Evolutionary conservation across 1,140 invertebrate species (phyloP), one percentile per base, ranked within the genome.

Genomic region (Daktulosphaira vitifoliae): DNA sequence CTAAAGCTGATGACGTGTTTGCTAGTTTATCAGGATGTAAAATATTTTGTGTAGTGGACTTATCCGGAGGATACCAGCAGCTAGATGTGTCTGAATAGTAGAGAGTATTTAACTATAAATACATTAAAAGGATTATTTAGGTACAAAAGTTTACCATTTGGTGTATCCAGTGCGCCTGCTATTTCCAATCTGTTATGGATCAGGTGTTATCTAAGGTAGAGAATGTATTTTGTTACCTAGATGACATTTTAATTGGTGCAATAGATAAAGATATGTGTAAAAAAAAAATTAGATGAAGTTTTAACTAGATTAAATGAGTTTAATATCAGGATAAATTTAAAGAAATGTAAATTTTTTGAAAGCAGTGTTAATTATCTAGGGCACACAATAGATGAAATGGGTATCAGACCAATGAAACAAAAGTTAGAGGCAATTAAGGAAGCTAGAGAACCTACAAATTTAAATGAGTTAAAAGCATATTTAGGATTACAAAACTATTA

Each of bases 401-500:
- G 39, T 44, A 11, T 33, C 5, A 33, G 11, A 11, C 39, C 39
- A 44, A 11, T n/a, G 4, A 16, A n/a, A 44, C 39, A 39, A 9
- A 79, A 80, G 65, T 68, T 74, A 1, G 66, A 71, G 42, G 70
- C 72, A 4, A 72, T 78, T 7, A 11, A 54, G 29, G 65, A 73
- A 1, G 72, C 69, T 18, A 68, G 70, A n/a, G 26, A 26, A 8
- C 77, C 77, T 18, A 68, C 65, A 33, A 74, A 74, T 65, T 71
- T 71, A 1, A 71, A 68, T 5, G 71, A 75, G 68, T 65, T 78
- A 0, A 69, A 74, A 69, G 65, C 69, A 5, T 79, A 79, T 66
- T 66, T 80, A 3, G 76, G 77, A 5, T 70, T 79, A 68, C 69
- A 75, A 5, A 73, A 72, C 22, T 80, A 76, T 69, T 80, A 79